Evolutionary conservation across 2,113 vertebrate genomes (phyloP), one percentile per base, ranked within the genome.

Genomic region (Passer domesticus): DNA sequence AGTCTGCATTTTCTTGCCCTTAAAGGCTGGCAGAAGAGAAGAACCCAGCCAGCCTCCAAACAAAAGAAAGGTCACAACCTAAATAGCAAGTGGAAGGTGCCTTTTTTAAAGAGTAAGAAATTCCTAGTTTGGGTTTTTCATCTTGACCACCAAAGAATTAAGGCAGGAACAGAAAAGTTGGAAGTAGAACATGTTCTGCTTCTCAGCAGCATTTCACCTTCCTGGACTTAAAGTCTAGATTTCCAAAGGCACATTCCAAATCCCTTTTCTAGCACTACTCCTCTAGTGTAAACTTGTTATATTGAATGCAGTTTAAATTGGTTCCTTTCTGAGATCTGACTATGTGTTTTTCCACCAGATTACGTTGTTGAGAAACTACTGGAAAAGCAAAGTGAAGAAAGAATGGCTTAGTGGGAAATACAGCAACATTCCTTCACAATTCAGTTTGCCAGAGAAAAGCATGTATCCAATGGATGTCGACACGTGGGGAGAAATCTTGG

Each of bases 401-500:
- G 97, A 98, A 67, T 99, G 99, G 99, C 97, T 99, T 74, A 97
- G 94, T 28, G 99, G 99, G 23, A 97, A 96, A 13, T 99, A 98
- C 93, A 99, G 99, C 97, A 97, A 98, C 41, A 88, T 99, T 83
- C 50, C 66, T 39, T 99, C 98, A 23, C 95, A 95, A 3, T 76
- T 96, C 24, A 97, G 98, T 94, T 97, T 99, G 47, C 97, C 95
- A 9, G 96, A 98, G 72, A 95, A 97, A 69, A 98, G 69, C 76
- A 99, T 99, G 99, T 98, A 91, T 83, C 98, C 98, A 0, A 97
- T 99, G 97, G 98, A 99, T 4, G 98, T 79, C 0, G 98, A 99
- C 58, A 98, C 98, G 0, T 99, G 99, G 99, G 99, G 98, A 15
- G 98, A 99, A 95, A 99, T 99, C 96, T 95, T 99, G 75, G 98